Percentiles rank a stretch among this genome's conserved stretches.
phyloP scores from a whole-genome alignment of 2,113 vertebrate species.

The Xenopus tropicalis region DNA sequence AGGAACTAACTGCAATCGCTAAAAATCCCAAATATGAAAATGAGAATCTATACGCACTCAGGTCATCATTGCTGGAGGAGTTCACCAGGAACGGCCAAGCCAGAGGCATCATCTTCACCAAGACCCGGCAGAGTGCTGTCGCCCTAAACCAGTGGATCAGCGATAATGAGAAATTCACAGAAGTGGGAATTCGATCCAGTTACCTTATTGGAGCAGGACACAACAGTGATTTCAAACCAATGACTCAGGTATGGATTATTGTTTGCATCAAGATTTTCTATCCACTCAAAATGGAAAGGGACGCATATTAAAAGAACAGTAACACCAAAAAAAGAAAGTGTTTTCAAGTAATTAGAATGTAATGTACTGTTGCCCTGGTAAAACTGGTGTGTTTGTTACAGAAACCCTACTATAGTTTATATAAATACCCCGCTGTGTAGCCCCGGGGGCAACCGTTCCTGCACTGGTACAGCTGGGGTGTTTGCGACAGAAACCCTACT shows the following conservation, averaged over 20 bases:
- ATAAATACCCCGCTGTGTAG: too few relatives aligned
- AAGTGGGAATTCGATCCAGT: conserved; percentile 75
- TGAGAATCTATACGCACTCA: conserved; percentile 73
- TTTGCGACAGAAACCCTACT: too few relatives aligned
- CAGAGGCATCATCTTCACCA: conserved; percentile 92
- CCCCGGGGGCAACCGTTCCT: too few relatives aligned
- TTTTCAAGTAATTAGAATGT: too few relatives aligned
- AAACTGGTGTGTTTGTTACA: too few relatives aligned
- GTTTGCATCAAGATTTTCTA: too few relatives aligned
- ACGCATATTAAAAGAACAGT: too few relatives aligned
- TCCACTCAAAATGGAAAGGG: too few relatives aligned
- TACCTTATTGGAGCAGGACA: conserved; percentile 85
- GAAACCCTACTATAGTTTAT: too few relatives aligned
- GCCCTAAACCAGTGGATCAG: conserved; percentile 85
- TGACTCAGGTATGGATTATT: conserved; percentile 78
- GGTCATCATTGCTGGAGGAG: conserved; percentile 73
- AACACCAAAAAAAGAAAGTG: too few relatives aligned
- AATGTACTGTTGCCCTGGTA: too few relatives aligned
- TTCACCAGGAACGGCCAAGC: conserved; percentile 70
- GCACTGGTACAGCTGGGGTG: too few relatives aligned
- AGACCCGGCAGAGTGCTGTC: conserved; percentile 82
- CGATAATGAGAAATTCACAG: conserved; percentile 84
- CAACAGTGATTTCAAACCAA: conserved; percentile 85
- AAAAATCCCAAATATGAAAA: conserved; percentile 78
- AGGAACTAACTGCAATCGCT: conserved; percentile 67